Evolutionary conservation across 2,113 vertebrate genomes (phyloP), one percentile per base, ranked within the genome.

Genomic region (Plotosus lineatus): DNA sequence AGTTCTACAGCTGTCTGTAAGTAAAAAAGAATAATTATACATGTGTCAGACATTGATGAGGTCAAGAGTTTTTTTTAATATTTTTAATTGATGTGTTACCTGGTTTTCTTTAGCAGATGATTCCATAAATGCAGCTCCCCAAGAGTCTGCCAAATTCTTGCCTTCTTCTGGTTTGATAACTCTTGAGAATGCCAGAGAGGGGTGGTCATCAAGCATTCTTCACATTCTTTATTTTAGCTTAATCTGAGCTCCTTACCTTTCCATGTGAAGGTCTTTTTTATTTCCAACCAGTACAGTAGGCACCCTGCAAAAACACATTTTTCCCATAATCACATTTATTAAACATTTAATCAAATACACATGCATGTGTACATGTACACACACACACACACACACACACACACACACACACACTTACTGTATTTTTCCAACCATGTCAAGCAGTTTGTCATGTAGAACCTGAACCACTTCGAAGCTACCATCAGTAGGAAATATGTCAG

Each of bases 221-320:
- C 26, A 40, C 21, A 8, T 33, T 77, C 28, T 21, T 44, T 48
- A 7, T 17, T 77, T 51, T 5, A 38, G 28, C 40, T 44, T 58
- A 21, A 73, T 73, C 61, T 56, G 31, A 1, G 11, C 17, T 28
- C 11, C 66, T 89, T 90, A 95, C 93, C 94, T 95, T 90, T 95
- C 90, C 90, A 93, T 91, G 85, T 94, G 93, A 75, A 95, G 94
- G 82, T 95, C 95, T 8, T 92, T 95, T 93, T 96, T 95, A 90
- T 96, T 96, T 71, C 95, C 95, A 84, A 95, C 94, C 82, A 96
- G 93, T 88, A 96, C 94, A 85, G 95, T 93, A 0, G 95, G 95
- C 81, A 95, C 89, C 82, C 95, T 97, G 84, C 3, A 90, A 86
- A 79, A 56, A 81, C 38, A 48, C 28, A 17, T 56, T 73, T 61